These are phyloP conservation scores for Poeciliopsis prolifica DNA, from an alignment of 2,113 vertebrate species.

Conservation along the genomic window DNA sequence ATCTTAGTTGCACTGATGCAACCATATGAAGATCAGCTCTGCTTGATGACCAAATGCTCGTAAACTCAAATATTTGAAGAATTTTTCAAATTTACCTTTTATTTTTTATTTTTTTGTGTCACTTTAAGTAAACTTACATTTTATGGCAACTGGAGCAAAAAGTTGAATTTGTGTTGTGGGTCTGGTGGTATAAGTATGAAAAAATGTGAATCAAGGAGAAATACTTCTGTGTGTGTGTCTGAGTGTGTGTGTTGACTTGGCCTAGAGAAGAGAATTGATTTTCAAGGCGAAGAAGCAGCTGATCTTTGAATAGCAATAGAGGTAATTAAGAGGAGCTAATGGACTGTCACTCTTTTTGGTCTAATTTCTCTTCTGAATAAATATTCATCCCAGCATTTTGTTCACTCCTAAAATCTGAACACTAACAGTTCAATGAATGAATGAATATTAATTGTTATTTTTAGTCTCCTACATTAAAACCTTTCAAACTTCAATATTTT, in stretches of 20 bases:
- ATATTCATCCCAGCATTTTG: slow-evolving; percentile 32
- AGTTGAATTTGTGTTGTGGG: neutral
- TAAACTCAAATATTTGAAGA: too few species aligned
- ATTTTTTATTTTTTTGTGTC: neutral
- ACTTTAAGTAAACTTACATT: neutral
- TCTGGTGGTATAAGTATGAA: neutral
- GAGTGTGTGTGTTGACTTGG: slow-evolving; percentile 45
- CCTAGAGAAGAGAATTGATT: slow-evolving; percentile 69
- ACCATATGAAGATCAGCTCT: too few species aligned
- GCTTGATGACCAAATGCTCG: too few species aligned
- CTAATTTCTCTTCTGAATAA: slow-evolving; percentile 26
- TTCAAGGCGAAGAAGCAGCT: slow-evolving; percentile 55
- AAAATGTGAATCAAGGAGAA: neutral
- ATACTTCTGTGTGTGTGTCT: slow-evolving; percentile 1
- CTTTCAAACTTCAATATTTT: slow-evolving; percentile 1
- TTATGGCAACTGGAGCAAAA: neutral
- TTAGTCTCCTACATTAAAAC: slow-evolving; percentile 16
- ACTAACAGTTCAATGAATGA: slow-evolving; percentile 2
- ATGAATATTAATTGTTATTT: slow-evolving; percentile 6
- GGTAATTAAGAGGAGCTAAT: slow-evolving; percentile 80
- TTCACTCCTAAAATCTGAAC: slow-evolving; percentile 17
- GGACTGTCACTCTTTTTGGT: slow-evolving; percentile 60
- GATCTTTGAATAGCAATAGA: slow-evolving; percentile 76
- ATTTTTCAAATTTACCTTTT: neutral
- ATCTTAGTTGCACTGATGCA: too few species aligned